phyloP scores from a whole-genome alignment of 2,888 invertebrate species.

The Mythimna loreyi region DNA sequence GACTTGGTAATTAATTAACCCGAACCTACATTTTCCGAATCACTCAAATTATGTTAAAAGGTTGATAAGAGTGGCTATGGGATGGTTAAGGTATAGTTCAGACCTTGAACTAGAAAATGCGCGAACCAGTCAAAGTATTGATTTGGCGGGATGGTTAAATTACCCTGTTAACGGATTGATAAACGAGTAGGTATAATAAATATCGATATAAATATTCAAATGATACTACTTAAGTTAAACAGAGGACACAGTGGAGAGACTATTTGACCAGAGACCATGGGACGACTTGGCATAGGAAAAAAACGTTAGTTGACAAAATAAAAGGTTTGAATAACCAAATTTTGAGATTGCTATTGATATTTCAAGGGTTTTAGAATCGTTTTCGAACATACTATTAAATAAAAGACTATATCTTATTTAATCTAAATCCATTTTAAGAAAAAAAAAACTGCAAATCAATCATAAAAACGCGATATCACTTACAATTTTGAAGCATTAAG shows the following conservation, averaged over 20 bases:
- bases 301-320: no score
- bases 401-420: neutral
- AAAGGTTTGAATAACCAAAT: neutral
- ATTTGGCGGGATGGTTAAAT: slow-evolving; percentile 36
- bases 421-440: slow-evolving; percentile 1
- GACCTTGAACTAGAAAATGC: slow-evolving; percentile 58
- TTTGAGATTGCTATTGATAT: neutral
- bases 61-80: slow-evolving; percentile 26
- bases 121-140: slow-evolving; percentile 45
- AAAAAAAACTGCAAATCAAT: slow-evolving; percentile 47
- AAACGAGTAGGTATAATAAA: neutral
- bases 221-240: neutral
- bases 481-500: slow-evolving; percentile 84
- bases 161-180: neutral
- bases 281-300: no score
- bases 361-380: neutral
- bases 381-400: neutral
- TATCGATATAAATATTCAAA: neutral
- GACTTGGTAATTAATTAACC: slow-evolving; percentile 22
- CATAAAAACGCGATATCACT: slow-evolving; percentile 66
- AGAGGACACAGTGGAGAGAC: no score
- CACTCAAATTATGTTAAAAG: slow-evolving; percentile 38
- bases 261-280: no score
- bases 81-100: slow-evolving; percentile 30
- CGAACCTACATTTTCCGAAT: slow-evolving; percentile 32